Base-by-base conservation (phyloP, 2,888 invertebrate genomes). In the Limulus polyphemus region DNA sequence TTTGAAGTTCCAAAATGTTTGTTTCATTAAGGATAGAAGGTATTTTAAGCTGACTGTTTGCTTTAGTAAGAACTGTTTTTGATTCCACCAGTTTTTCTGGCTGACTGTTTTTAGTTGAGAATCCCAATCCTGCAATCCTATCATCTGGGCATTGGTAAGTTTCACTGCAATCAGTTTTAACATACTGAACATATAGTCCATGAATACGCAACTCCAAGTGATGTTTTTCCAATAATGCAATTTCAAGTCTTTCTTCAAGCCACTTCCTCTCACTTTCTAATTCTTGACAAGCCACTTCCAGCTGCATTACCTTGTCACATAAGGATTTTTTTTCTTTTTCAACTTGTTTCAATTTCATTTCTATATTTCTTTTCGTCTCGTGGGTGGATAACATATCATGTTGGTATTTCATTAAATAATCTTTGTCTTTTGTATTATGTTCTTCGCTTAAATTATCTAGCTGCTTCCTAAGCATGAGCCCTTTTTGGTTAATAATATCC, bases 1-100 rank as follows among this genome's bases (percentile, higher is more conserved):
- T 59, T 57, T 71, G 70, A 11, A 71, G 68, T 48, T 69, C 69
- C 17, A 71, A 55, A 10, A 70, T 68, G 55, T 70, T 69, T 14
- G 61, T 69, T 55, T 69, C 70, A 60, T 67, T 63, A 13, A 71
- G 61, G n/a, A 71, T 67, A 11, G 62, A 60, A 2, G 63, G 64
- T 14, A 64, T 61, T 50, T 59, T 60, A 46, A 47, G 52, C 7
- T 51, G 47, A 54, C 64, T 66, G 14, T 32, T 32, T 32, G 3
- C 32, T 32, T 32, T 32, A 32, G 32, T 32, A 7, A 32, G 32
- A 32, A 32, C 32, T 5, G 5, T 32, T 32, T 2, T 32, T 32
- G 32, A 32, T 32, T 32, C 32, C 7, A 32, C 32, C 7, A 5
- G 32, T 32, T 32, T 32, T 32, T 32, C 32, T 32, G 32, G 32